These are phyloP conservation scores for Tonatia bakeri DNA, from an alignment of 2,113 vertebrate genomes.

Conservation along the genomic window DNA sequence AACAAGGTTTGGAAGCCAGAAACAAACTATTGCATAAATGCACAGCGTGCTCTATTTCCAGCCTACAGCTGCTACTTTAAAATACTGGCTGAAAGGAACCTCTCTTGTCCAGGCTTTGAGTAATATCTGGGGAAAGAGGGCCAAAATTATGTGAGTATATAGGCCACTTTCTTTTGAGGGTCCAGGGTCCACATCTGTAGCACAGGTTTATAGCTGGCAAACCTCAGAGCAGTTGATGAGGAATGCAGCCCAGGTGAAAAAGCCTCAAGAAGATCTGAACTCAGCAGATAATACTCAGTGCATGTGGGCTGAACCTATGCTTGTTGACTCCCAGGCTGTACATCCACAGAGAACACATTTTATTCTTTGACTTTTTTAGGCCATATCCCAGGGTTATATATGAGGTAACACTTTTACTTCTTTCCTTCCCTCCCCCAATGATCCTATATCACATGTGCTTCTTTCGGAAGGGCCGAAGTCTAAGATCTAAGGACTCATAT, in stretches of 20 bases:
- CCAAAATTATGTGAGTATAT: constrained; percentile 4
- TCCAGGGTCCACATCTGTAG: not conserved
- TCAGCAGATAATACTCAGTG: not conserved
- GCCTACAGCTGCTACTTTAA: not conserved
- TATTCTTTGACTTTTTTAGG: not conserved
- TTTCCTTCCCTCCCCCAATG: not conserved
- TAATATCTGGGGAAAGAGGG: not conserved
- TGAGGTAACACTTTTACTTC: not conserved
- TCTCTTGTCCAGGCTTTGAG: not conserved
- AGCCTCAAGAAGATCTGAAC: not conserved
- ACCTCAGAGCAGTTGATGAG: not conserved
- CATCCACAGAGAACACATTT: not conserved
- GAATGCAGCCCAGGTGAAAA: constrained; percentile 1
- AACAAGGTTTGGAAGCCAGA: constrained; percentile 4
- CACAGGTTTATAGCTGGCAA: not conserved
- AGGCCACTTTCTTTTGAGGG: not conserved
- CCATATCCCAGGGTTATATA: not conserved
- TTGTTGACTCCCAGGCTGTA: not conserved
- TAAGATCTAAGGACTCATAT: constrained; percentile 13
- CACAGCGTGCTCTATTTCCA: not conserved
- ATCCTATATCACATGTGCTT: not conserved
- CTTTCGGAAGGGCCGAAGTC: constrained; percentile 37
- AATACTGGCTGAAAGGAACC: not conserved
- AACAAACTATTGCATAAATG: not conserved
- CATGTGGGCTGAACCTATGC: not conserved